phyloP scores from a whole-genome alignment of 2,888 invertebrate species.

The Hemicrepidius hirtus region DNA sequence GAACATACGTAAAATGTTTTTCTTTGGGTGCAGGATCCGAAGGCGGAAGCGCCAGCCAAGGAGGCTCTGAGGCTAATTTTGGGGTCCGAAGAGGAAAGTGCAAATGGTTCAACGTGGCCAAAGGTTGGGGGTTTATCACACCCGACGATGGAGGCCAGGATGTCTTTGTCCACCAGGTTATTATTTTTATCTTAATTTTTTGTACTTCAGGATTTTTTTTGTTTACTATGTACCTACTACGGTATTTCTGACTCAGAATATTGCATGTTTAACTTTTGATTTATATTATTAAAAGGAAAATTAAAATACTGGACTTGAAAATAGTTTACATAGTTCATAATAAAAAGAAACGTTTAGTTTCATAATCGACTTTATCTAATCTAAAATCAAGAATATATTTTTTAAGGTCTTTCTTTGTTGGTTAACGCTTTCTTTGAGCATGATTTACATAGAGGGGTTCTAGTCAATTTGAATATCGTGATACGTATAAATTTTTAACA shows the following conservation, averaged over 20 bases:
- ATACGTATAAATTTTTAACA: not conserved
- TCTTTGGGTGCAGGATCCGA: slow-evolving; percentile 68
- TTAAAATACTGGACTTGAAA: too few species aligned
- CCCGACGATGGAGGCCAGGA: slow-evolving; percentile 93
- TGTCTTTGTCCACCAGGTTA: slow-evolving; percentile 96
- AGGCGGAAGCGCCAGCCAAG: slow-evolving; percentile 71
- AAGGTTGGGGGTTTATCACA: slow-evolving; percentile 96
- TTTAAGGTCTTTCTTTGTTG: too few species aligned
- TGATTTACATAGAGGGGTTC: slow-evolving; percentile 3
- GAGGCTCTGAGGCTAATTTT: slow-evolving; percentile 72
- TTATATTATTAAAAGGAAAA: too few species aligned
- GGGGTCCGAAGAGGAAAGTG: slow-evolving; percentile 86
- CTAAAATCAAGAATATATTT: too few species aligned
- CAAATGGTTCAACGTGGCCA: slow-evolving; percentile 97
- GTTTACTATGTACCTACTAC: too few species aligned
- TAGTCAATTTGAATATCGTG: not conserved
- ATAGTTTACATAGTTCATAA: too few species aligned
- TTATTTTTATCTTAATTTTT: slow-evolving; percentile 22
- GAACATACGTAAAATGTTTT: too few species aligned
- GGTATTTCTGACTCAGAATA: too few species aligned
- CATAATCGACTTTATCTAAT: too few species aligned
- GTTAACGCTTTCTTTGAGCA: not conserved
- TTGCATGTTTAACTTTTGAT: too few species aligned
- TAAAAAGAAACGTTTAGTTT: too few species aligned
- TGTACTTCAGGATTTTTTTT: too few species aligned